Evolutionary conservation across 2,888 invertebrate species (phyloP), one percentile per base, ranked within the genome.

Genomic region (Rhodophaea formosa): DNA sequence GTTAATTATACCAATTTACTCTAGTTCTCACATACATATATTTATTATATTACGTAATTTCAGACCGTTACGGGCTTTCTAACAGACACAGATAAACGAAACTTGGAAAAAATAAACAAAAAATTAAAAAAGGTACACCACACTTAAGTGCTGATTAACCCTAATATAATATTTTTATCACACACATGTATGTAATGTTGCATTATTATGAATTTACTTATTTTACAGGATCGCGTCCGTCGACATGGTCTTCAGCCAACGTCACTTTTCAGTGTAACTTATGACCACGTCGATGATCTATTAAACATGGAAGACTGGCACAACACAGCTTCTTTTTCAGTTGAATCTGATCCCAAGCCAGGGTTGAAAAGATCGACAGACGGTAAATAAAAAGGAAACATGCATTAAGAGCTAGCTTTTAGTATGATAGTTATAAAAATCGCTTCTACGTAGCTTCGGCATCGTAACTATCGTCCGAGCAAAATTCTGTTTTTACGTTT

Each of bases 401-500:
- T 23, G 23, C 23, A 23, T 23, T 23, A 23, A 23, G 23, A 23
- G 23, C 23, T 23, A 23, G 23, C 23, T 23, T 23, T 23, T n/a
- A n/a, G n/a, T n/a, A n/a, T n/a, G n/a, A n/a, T n/a, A n/a, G n/a
- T n/a, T n/a, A n/a, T n/a, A n/a, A n/a, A n/a, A n/a, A n/a, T n/a
- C n/a, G n/a, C 8, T 17, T 30, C 39, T 44, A 35, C 51, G 59
- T 64, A 17, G 62, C 62, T 14, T 67, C 67, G 49, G 63, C 62
- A 42, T 76, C 71, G 55, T 64, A 70, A 54, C 70, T 73, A 16
- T 80, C 77, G 23, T 84, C 81, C 5, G 81, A 78, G 60, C 72
- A 77, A 7, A 76, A 62, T 75, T 89, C 88, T 42, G 74, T 75
- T 71, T 89, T 88, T 30, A 89, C 80, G 65, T 80, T 82, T 56